A percentile compares a stretch with the other conserved stretches of the same genome.
Evolutionary conservation across 2,888 invertebrate genomes (phyloP).

Genomic region (Polymixis lichenea): DNA sequence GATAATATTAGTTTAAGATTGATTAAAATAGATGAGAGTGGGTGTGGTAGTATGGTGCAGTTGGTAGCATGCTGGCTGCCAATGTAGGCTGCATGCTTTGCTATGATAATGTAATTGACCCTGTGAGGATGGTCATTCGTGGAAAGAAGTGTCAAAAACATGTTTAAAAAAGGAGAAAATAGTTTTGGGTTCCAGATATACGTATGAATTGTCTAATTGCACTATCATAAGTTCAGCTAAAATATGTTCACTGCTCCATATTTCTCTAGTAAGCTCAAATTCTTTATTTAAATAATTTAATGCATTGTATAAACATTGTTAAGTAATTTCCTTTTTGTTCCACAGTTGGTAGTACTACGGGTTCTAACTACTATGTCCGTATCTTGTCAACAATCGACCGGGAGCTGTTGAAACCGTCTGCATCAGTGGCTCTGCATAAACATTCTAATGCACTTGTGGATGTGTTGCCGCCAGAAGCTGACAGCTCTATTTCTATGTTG

Average conservation of each 20-base stretch:
- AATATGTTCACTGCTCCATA: too few species aligned
- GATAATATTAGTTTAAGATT: not conserved
- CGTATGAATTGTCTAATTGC: not conserved
- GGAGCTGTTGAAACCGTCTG: constrained; percentile 98
- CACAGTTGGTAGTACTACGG: constrained; percentile 98
- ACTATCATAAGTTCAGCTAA: not conserved
- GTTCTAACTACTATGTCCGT: constrained; percentile 99
- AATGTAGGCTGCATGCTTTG: not conserved
- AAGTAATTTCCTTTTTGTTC: constrained; percentile 36
- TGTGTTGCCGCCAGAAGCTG: constrained; percentile 99
- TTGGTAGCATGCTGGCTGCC: not conserved
- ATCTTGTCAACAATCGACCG: constrained; percentile 99
- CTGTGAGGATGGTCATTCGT: not conserved
- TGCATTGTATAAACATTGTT: not conserved
- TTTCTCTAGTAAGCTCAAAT: not conserved
- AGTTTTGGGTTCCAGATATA: not conserved
- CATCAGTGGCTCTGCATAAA: constrained; percentile 99
- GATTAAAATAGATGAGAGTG: not conserved
- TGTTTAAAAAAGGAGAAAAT: not conserved
- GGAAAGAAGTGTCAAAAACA: not conserved
- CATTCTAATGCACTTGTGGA: constrained; percentile 99
- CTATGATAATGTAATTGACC: not conserved
- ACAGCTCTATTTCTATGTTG: constrained; percentile 99
- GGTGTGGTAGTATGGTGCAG: not conserved
- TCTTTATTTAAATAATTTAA: not conserved